phyloP scores from a whole-genome alignment of 2,797 vertebrate species.

The Pangasius larnaudii region DNA sequence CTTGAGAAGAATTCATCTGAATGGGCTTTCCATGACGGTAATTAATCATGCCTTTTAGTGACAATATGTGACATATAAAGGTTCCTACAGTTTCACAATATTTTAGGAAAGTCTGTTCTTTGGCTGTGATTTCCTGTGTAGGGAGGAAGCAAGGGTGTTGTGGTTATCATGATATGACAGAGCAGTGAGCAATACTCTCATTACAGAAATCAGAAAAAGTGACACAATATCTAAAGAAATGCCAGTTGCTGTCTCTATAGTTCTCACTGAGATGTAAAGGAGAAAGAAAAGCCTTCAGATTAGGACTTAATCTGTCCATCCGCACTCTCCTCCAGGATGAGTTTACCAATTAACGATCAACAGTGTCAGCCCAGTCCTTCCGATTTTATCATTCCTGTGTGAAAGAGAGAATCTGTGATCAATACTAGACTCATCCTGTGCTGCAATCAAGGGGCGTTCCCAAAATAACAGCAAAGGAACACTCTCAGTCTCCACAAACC shows the following conservation, averaged over 20 bases:
- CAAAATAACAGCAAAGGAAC: not conserved
- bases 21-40: not conserved
- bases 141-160: constrained; percentile 5
- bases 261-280: not conserved
- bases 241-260: not conserved
- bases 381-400: constrained; percentile 7
- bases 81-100: not conserved
- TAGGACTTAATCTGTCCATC: not conserved
- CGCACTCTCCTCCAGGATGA: not conserved
- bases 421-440: not conserved
- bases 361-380: too few relatives aligned
- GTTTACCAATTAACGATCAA: constrained; percentile 5
- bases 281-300: not conserved
- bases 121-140: constrained; percentile 5
- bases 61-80: not conserved
- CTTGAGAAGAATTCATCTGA: too few relatives aligned
- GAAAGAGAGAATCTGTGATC: not conserved
- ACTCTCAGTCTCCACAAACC: not conserved
- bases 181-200: not conserved
- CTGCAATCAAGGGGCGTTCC: not conserved
- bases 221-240: not conserved
- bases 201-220: constrained; percentile 19
- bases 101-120: not conserved
- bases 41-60: not conserved
- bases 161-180: constrained; percentile 16